Base-by-base conservation (phyloP, 2,888 invertebrate genomes). In the Ennomos quercinarius region DNA sequence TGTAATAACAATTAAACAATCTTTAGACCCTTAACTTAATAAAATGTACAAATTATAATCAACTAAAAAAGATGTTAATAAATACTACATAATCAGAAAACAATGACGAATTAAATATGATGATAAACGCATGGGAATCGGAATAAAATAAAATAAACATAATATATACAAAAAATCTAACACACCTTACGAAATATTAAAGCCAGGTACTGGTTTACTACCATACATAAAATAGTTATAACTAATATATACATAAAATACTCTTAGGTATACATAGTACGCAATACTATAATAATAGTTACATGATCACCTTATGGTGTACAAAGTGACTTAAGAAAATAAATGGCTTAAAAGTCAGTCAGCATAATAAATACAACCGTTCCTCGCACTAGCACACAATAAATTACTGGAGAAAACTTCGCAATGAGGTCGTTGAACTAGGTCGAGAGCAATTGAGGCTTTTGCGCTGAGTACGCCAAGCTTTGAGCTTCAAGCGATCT, bases 401-500 rank as follows among this genome's bases (percentile, higher is more conserved):
- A 80, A 78, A 79, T 77, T 47, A 78, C 72, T 71, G 76, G 88
- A 84, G 90, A 89, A 90, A 90, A 84, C 87, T 77, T 74, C 73
- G 68, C 70, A 86, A 84, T 79, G 82, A 74, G 88, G 86, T 74
- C 86, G 72, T 70, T 71, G 64, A 83, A 81, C 83, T 85, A 77
- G 85, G 89, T 76, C 84, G 73, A 60, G 70, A 68, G 81, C 74
- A 87, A 86, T 74, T 91, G 93, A 68, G 95, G 95, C 84, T 95
- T 94, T 86, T 97, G 97, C 68, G 95, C 96, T 69, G 95, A 94
- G 89, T 97, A 97, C 64, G 97, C 97, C 81, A 97, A 87, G 76
- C 95, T 95, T 81, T 97, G 97, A 63, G 96, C 95, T 67, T 96
- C 95, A 66, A 95, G 86, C 57, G 96, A 95, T 73, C 97, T 94